These are phyloP conservation scores for Clanis bilineata DNA, from an alignment of 2,888 invertebrate species.

Conservation along the genomic window DNA sequence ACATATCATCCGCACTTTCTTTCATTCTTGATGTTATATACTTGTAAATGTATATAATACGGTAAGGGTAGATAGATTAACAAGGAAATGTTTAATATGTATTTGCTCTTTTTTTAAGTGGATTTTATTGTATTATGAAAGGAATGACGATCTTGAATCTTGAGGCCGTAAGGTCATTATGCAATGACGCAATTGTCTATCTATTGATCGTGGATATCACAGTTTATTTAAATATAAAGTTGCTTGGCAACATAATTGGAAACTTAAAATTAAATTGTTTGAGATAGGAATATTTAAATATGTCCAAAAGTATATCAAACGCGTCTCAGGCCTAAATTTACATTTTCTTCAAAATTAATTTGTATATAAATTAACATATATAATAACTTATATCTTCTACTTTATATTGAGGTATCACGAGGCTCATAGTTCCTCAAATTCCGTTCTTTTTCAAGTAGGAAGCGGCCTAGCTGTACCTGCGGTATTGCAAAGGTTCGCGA, in stretches of 20 bases:
- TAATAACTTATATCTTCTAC: too few relatives aligned
- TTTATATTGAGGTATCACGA: too few relatives aligned
- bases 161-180: neutral
- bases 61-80: conserved; percentile 48
- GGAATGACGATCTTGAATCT: neutral
- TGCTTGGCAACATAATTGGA: conserved; percentile 35
- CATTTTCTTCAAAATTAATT: too few relatives aligned
- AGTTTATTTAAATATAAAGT: conserved; percentile 26
- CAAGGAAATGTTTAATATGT: conserved; percentile 6
- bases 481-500: too few relatives aligned
- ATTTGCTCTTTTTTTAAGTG: conserved; percentile 5
- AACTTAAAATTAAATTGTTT: conserved; percentile 6
- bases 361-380: too few relatives aligned
- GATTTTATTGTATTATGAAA: neutral
- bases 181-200: neutral
- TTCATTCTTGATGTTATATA: conserved; percentile 75
- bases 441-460: too few relatives aligned
- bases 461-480: too few relatives aligned
- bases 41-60: conserved; percentile 57
- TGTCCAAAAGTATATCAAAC: neutral
- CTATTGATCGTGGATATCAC: neutral
- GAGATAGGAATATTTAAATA: neutral
- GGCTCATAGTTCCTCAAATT: too few relatives aligned
- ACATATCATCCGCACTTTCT: conserved; percentile 77
- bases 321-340: neutral